Percentiles rank a stretch among this genome's conserved stretches.
Evolutionary conservation across 1,140 invertebrate species (phyloP).

Genomic region (Papilio glaucus): DNA sequence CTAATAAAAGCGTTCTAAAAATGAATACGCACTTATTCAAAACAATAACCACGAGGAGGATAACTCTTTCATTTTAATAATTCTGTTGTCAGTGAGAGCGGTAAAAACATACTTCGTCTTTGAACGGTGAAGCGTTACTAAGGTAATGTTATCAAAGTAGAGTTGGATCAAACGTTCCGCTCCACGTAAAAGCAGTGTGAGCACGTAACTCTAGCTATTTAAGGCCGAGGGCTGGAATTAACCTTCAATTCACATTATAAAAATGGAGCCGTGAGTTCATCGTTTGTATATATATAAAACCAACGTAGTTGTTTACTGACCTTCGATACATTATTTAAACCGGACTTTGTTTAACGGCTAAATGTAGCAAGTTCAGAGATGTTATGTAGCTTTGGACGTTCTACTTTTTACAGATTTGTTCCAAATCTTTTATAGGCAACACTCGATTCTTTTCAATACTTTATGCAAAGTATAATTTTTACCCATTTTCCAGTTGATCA

Average conservation of each 20-base stretch:
- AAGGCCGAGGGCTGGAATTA: constrained; percentile 13
- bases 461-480: too few relatives aligned
- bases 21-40: too few relatives aligned
- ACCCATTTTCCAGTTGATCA: too few relatives aligned
- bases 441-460: too few relatives aligned
- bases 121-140: not conserved
- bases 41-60: too few relatives aligned
- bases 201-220: constrained; percentile 31
- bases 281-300: not conserved
- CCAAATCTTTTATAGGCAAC: too few relatives aligned
- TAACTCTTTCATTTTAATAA: too few relatives aligned
- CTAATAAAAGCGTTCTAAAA: too few relatives aligned
- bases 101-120: not conserved
- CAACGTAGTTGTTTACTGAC: constrained; percentile 18
- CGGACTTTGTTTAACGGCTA: not conserved
- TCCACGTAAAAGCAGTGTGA: constrained; percentile 2
- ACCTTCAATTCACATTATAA: constrained; percentile 13
- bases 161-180: constrained; percentile 25
- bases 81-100: too few relatives aligned
- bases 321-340: constrained; percentile 5
- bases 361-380: constrained; percentile 1
- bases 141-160: constrained; percentile 11
- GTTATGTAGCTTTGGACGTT: not conserved
- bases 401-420: too few relatives aligned
- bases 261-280: not conserved